Percentiles rank a stretch among this genome's conserved stretches.
These are phyloP conservation scores for Orthosia gracilis DNA, from an alignment of 2,888 invertebrate species.

Conservation along the genomic window DNA sequence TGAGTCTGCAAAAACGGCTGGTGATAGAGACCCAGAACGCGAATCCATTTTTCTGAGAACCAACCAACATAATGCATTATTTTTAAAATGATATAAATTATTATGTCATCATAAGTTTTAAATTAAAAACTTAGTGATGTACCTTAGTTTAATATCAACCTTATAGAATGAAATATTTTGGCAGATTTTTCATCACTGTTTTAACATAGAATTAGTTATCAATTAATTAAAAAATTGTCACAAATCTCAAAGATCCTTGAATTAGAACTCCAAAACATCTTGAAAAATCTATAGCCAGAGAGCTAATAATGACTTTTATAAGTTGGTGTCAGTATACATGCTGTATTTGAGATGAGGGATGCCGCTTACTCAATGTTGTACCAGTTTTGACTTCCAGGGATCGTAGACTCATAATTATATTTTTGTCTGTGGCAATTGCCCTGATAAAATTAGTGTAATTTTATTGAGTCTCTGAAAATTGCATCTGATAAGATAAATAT, in stretches of 20 bases:
- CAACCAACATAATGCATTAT: slow-evolving; percentile 1
- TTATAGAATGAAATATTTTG: slow-evolving; percentile 41
- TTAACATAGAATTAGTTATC: not conserved
- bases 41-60: slow-evolving; percentile 32
- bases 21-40: not conserved
- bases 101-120: slow-evolving; percentile 33
- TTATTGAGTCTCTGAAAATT: not conserved
- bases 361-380: not conserved
- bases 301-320: slow-evolving; percentile 33
- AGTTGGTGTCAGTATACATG: slow-evolving; percentile 7
- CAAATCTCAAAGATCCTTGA: slow-evolving; percentile 40
- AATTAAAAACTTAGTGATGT: slow-evolving; percentile 49
- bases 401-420: not conserved
- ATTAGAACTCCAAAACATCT: slow-evolving; percentile 53
- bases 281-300: slow-evolving; percentile 42
- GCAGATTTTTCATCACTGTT: slow-evolving; percentile 45
- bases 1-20: slow-evolving; percentile 1
- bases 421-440: not conserved
- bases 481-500: not conserved
- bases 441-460: not conserved
- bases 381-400: not conserved
- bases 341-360: slow-evolving; percentile 11
- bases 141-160: slow-evolving; percentile 23
- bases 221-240: slow-evolving; percentile 14
- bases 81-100: slow-evolving; percentile 21